These are phyloP conservation scores for Apodemia mormo DNA, from an alignment of 2,888 invertebrate species.

Conservation along the genomic window DNA sequence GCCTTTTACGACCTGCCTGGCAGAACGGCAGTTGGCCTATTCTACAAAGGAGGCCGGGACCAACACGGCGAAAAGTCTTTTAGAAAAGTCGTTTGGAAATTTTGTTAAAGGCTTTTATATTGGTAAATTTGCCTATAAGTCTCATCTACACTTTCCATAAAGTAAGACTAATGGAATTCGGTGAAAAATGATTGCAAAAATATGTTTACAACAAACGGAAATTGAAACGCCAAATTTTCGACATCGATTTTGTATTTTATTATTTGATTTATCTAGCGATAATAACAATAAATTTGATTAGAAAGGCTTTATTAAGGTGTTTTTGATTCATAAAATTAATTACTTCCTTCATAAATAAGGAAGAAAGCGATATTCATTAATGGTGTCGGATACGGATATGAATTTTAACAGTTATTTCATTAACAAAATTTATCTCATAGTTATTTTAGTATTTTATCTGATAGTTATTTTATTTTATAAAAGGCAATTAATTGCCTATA, in stretches of 20 bases:
- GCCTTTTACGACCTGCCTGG: too few species aligned
- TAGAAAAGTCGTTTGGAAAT: too few species aligned
- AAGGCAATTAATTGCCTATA: too few species aligned
- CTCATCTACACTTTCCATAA: too few species aligned
- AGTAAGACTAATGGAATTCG: too few species aligned
- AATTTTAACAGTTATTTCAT: not conserved
- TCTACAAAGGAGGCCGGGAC: too few species aligned
- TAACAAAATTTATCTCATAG: not conserved
- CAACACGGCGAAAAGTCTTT: too few species aligned
- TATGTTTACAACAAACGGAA: not conserved
- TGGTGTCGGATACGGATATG: not conserved
- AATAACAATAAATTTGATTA: not conserved
- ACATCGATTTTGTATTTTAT: not conserved
- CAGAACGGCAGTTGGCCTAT: too few species aligned
- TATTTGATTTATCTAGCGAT: not conserved
- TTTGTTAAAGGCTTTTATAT: too few species aligned
- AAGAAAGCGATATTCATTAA: not conserved
- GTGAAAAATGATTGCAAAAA: not conserved
- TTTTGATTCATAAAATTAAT: constrained; percentile 7
- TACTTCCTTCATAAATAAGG: constrained; percentile 9
- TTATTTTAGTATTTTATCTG: too few species aligned
- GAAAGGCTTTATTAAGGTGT: constrained; percentile 2
- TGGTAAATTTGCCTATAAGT: too few species aligned
- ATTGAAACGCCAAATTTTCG: not conserved
- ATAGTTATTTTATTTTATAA: too few species aligned